phyloP scores from a whole-genome alignment of 2,888 invertebrate genomes.

The Mylabris sibirica region DNA sequence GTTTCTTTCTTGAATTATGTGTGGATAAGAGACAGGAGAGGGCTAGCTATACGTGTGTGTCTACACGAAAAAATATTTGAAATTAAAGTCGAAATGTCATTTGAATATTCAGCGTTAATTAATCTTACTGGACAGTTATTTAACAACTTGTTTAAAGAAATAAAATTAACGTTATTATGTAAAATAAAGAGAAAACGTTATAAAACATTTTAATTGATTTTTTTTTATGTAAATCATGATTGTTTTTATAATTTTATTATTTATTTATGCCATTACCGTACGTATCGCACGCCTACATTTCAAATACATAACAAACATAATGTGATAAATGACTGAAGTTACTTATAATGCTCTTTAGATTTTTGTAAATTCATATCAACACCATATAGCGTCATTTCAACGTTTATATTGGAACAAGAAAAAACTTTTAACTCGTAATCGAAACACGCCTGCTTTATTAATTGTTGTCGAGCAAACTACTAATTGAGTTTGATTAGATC shows the following conservation, averaged over 20 bases:
- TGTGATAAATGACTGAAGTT: conserved; percentile 28
- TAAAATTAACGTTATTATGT: conserved; percentile 38
- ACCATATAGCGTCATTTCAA: background rate
- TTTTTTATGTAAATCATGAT: conserved; percentile 35
- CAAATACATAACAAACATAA: background rate
- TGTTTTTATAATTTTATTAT: conserved; percentile 34
- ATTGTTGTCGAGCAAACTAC: conserved; percentile 24
- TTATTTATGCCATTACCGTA: conserved; percentile 33
- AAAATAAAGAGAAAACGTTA: conserved; percentile 29
- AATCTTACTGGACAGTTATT: conserved; percentile 35
- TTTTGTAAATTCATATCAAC: conserved; percentile 4
- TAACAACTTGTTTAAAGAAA: conserved; percentile 38
- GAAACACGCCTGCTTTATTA: conserved; percentile 27
- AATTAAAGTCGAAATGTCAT: conserved; percentile 25
- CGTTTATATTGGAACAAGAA: conserved; percentile 28
- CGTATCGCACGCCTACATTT: conserved; percentile 28
- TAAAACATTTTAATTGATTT: conserved; percentile 38
- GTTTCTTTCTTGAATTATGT: background rate
- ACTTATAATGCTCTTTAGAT: conserved; percentile 20
- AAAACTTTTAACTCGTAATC: conserved; percentile 26
- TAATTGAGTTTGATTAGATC: conserved; percentile 23
- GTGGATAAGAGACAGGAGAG: background rate
- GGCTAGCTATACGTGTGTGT: background rate
- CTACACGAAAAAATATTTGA: conserved; percentile 16
- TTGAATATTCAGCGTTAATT: conserved; percentile 33